Base-by-base conservation (phyloP, 2,797 vertebrate genomes). In the Nannoperca obscura region DNA sequence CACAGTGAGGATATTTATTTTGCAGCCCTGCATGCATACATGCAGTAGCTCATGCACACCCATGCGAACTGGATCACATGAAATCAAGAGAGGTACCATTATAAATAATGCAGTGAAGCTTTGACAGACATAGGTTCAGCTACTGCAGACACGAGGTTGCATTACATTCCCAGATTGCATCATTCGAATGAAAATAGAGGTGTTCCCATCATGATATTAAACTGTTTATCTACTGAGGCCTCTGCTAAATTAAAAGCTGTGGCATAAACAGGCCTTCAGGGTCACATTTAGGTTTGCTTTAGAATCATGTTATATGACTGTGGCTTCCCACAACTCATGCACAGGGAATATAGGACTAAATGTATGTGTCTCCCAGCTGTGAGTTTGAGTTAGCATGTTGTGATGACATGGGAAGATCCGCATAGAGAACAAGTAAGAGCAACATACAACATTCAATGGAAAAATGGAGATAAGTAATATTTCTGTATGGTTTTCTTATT, bases 151-250 rank as follows among this genome's bases (percentile, higher is more conserved):
- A 72, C 62, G 70, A 32, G 30, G 22, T 62, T 50, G 52, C 44
- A 52, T 63, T 67, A 67, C 49, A 50, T 53, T 34, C 27, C 49
- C 80, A 75, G 49, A 80, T 89, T 74, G 76, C 59, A 74, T 72
- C 78, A 74, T 53, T 82, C 27, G 34, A 72, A 77, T 66, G 47
- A 65, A 73, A 81, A 73, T 70, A 58, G 59, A 27, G 19, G 52
- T 74, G 44, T 80, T 72, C 42, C 66, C 63, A 54, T 54, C 49
- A 75, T 61, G 6, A 70, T 20, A 73, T 68, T 44, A 53, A 76
- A 74, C 34, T 71, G 68, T 77, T 86, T 82, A 76, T 78, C 52
- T 68, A 19, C 53, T 68, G 50, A 82, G 49, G 67, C 46, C 46
- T 20, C 40, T 38, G 72, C 34, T 27, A 38, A 75, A 60, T 59